phyloP scores from a whole-genome alignment of 2,113 vertebrate species.

The Turdus rufiventris region DNA sequence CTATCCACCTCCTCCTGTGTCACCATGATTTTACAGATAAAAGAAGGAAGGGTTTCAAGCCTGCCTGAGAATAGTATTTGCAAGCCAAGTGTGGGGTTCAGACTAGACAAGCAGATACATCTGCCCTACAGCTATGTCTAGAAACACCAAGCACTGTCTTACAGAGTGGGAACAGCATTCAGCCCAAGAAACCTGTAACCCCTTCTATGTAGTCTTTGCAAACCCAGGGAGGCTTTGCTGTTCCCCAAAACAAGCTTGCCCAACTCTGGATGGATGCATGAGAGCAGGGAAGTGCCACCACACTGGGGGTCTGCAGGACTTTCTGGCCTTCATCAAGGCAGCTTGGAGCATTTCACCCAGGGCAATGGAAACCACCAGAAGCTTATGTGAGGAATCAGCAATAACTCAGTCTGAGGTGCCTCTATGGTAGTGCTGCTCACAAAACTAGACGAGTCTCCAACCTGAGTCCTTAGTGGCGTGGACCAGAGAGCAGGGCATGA shows the following conservation, averaged over 20 bases:
- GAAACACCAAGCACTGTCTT: neutral
- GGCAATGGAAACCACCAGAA: neutral
- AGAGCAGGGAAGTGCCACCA: neutral
- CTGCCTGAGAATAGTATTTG: neutral
- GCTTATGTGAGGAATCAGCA: neutral
- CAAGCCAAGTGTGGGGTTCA: neutral
- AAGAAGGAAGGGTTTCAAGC: neutral
- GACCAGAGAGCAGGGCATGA: neutral
- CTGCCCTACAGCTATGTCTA: neutral
- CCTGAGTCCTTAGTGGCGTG: neutral
- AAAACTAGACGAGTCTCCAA: neutral
- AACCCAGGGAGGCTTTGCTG: neutral
- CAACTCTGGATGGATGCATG: fast-evolving
- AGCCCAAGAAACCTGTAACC: neutral
- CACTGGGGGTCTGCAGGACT: neutral
- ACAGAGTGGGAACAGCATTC: neutral
- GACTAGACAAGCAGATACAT: neutral
- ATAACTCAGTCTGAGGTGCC: neutral
- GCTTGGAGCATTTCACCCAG: neutral
- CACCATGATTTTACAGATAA: neutral
- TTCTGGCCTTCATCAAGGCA: fast-evolving
- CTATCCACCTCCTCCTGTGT: neutral
- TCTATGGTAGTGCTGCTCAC: neutral
- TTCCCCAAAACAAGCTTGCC: neutral
- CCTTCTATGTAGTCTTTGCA: neutral